A percentile compares a stretch with the other conserved stretches of the same genome.
These are phyloP conservation scores for Xyrauchen texanus DNA, from an alignment of 2,113 vertebrate species.

Conservation along the genomic window DNA sequence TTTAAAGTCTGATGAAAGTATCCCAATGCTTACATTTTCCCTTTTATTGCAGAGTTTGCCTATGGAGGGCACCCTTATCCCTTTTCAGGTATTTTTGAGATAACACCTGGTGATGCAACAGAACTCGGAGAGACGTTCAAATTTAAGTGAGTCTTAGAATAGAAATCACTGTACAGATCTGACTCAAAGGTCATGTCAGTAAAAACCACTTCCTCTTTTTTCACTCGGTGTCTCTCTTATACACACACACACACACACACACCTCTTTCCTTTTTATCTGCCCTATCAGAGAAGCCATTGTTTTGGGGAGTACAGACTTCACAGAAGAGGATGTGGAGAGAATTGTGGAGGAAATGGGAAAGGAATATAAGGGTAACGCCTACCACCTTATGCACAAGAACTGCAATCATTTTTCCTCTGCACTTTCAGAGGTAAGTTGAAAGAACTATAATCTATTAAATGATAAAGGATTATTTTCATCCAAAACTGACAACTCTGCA, in stretches of 20 bases:
- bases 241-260: background rate
- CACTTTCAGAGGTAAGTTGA: constrained; percentile 88
- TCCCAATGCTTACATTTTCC: background rate
- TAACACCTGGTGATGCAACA: constrained; percentile 92
- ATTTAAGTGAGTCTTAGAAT: constrained; percentile 89
- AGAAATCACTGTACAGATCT: background rate
- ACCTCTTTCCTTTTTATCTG: background rate
- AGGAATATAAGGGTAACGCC: constrained; percentile 97
- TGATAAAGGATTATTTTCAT: no score
- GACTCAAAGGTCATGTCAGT: background rate
- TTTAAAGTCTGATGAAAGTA: no score
- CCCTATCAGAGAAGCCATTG: constrained; percentile 88
- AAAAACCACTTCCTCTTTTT: background rate
- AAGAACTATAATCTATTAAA: background rate
- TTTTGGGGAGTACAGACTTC: constrained; percentile 96
- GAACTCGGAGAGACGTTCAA: constrained; percentile 98
- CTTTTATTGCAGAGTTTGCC: constrained; percentile 85
- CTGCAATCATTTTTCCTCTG: constrained; percentile 98
- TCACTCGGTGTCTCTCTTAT: background rate
- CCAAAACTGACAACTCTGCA: no score
- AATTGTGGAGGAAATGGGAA: constrained; percentile 96
- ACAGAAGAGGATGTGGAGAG: constrained; percentile 96
- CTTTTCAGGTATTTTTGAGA: constrained; percentile 99
- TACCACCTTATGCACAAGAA: constrained; percentile 99
- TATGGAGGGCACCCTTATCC: constrained; percentile 98